Evolutionary conservation across 2,888 invertebrate genomes (phyloP), one percentile per base, ranked within the genome.

Genomic region (Polymixis flavicincta): DNA sequence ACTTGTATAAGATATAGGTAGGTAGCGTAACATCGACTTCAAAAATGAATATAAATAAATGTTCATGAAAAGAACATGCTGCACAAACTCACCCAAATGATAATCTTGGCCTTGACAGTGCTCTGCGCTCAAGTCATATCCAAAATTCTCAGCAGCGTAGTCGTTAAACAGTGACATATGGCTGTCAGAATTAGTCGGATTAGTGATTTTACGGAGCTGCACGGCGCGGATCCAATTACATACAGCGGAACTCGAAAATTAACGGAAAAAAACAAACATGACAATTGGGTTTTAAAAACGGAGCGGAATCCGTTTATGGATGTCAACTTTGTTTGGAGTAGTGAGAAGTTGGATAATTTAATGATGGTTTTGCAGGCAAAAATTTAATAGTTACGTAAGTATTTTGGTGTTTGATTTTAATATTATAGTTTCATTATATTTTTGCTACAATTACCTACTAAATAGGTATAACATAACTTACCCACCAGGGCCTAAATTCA

Each of bases 141-240:
- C 78, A 77, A 83, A 86, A 85, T 85, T 85, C 82, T 91, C 91
- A 90, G 92, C 92, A 87, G 89, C 91, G 88, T 88, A 87, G 91
- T 95, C 95, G 95, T 96, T 96, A 95, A 90, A 83, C 88, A 92
- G 92, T 96, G 95, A 96, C 96, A 96, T 96, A 96, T 96, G 95
- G 95, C 94, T 95, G 96, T 96, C 96, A 95, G 94, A 96, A 96
- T 96, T 96, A 96, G 95, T 93, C 93, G 94, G 96, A 96, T 96
- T 96, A 96, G 95, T 96, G 94, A 96, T 96, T 96, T 96, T 94
- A 96, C 95, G 95, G 95, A 90, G 94, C 92, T 87, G 88, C 92
- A 90, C 93, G 92, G 88, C 92, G 91, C 92, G 96, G 90, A 93
- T 96, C 96, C 95, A 96, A 96, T 96, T 96, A 96, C 93, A 82